Evolutionary conservation across 2,797 vertebrate species (phyloP), one percentile per base, ranked within the genome.

Genomic region (Aulostomus chinensis): DNA sequence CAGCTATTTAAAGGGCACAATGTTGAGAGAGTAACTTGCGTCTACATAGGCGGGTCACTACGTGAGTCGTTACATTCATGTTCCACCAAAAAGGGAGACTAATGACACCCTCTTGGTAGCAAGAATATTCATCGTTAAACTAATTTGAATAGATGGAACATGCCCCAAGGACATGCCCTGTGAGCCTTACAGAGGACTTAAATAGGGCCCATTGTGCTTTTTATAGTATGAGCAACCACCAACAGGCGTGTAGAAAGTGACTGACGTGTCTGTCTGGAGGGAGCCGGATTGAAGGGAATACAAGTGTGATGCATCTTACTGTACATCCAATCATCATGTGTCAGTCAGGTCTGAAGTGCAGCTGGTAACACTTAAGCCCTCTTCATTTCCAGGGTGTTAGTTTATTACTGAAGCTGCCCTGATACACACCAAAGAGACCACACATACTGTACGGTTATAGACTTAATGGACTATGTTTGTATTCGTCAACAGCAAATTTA

Each of bases 401-500:
- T 67, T 78, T 56, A 72, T 64, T 30, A 54, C 56, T 63, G 67
- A 59, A 69, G 53, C 49, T 42, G 8, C 47, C 54, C 30, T 42
- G 50, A 58, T 16, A 29, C 29, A 42, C 28, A 2, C 4, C 29
- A 54, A 36, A 12, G 32, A 54, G 85, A 83, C 85, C 83, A 81
- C 83, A 86, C 81, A 69, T 41, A 68, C 64, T 54, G 81, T 47
- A 59, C 46, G 38, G 45, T 5, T 55, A 59, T 37, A 68, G 36
- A 34, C 62, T 71, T 68, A 57, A 66, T 63, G 41, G 50, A 41
- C 7, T 33, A 7, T n/a, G 25, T 57, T 78, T 61, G 42, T 51
- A 15, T 68, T 78, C 14, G 38, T 76, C 80, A 78, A 64, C 64
- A 56, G 58, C 57, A 53, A 25, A 28, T 67, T 74, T 76, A 68